Percentiles rank a stretch among this genome's conserved stretches.
These are phyloP conservation scores for Volucella bombylans DNA, from an alignment of 2,888 invertebrate genomes.

Conservation along the genomic window DNA sequence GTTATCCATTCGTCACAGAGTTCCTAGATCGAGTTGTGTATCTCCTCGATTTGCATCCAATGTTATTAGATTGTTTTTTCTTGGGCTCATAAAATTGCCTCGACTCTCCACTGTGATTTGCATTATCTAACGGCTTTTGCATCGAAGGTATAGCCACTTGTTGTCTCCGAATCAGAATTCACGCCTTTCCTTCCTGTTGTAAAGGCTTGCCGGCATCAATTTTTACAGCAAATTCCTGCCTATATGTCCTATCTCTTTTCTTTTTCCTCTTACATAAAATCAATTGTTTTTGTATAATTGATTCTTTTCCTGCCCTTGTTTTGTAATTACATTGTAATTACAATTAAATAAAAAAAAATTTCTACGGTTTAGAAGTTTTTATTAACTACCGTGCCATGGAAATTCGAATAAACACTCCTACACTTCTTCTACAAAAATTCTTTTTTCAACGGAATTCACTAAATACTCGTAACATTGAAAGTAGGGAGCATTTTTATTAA, in stretches of 20 bases:
- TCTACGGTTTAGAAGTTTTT: too few relatives aligned
- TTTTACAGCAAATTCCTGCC: not conserved
- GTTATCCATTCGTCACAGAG: not conserved
- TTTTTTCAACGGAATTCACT: too few relatives aligned
- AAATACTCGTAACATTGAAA: too few relatives aligned
- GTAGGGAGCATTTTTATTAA: too few relatives aligned
- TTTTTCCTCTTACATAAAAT: too few relatives aligned
- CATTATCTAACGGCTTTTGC: not conserved
- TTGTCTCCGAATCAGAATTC: not conserved
- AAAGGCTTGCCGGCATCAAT: not conserved
- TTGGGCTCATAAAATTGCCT: not conserved
- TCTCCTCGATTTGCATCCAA: slow-evolving; percentile 17
- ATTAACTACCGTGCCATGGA: too few relatives aligned
- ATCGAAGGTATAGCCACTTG: not conserved
- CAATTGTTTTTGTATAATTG: too few relatives aligned
- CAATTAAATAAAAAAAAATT: too few relatives aligned
- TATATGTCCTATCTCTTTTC: not conserved
- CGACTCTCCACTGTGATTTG: not conserved
- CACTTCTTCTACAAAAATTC: too few relatives aligned
- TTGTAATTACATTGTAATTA: too few relatives aligned
- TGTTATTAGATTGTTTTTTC: not conserved
- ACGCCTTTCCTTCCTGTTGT: not conserved
- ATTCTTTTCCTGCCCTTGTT: too few relatives aligned
- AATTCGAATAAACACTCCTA: too few relatives aligned
- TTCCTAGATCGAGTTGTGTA: slow-evolving; percentile 14